Percentiles rank a stretch among this genome's conserved stretches.
These are phyloP conservation scores for Spodoptera picta DNA, from an alignment of 2,888 invertebrate genomes.

Conservation along the genomic window DNA sequence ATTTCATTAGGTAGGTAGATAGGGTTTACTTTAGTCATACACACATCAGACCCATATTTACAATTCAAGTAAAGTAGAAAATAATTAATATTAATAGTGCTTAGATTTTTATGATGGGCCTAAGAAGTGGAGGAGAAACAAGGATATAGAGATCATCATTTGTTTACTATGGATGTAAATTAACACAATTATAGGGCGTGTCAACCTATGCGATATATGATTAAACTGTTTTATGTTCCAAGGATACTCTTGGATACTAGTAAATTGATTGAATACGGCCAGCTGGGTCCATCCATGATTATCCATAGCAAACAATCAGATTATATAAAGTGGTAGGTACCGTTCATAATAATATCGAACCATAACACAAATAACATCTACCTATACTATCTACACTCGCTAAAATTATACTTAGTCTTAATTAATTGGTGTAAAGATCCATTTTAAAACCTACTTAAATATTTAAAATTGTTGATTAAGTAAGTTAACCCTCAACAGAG, in stretches of 20 bases:
- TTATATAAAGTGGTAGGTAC: slow-evolving; percentile 16
- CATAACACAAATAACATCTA: slow-evolving; percentile 81
- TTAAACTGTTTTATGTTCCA: background rate
- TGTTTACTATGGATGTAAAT: slow-evolving; percentile 26
- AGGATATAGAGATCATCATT: slow-evolving; percentile 13
- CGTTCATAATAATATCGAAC: slow-evolving; percentile 65
- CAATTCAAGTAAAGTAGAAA: slow-evolving; percentile 23
- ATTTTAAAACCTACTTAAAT: slow-evolving; percentile 74
- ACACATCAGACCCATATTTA: slow-evolving; percentile 36
- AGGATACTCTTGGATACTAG: background rate
- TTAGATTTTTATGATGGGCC: slow-evolving; percentile 16
- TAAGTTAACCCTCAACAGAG: slow-evolving; percentile 53
- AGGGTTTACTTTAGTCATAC: slow-evolving; percentile 16
- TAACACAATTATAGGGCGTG: background rate
- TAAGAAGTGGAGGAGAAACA: slow-evolving; percentile 30
- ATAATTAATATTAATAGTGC: slow-evolving; percentile 17
- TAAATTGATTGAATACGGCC: slow-evolving; percentile 6
- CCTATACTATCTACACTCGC: slow-evolving; percentile 75
- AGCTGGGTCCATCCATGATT: slow-evolving; percentile 9
- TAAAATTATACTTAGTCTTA: slow-evolving; percentile 79
- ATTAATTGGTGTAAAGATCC: slow-evolving; percentile 88
- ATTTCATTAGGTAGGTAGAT: slow-evolving; percentile 24
- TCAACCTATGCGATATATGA: background rate
- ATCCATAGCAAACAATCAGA: slow-evolving; percentile 28
- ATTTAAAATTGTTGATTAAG: slow-evolving; percentile 66